These are phyloP conservation scores for Trachelus iudaicus DNA, from an alignment of 2,888 invertebrate genomes.

Conservation along the genomic window DNA sequence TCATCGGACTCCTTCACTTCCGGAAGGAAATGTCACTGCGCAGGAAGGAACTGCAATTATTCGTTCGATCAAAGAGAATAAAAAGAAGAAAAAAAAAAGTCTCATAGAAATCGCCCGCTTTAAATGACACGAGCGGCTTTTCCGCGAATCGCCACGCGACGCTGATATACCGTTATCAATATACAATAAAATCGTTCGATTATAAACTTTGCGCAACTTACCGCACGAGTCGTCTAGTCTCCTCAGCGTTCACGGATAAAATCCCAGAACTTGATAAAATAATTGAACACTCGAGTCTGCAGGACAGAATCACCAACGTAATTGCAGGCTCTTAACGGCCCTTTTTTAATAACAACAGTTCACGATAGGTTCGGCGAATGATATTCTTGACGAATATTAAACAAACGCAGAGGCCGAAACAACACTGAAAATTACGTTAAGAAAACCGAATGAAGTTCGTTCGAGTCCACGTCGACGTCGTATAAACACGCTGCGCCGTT, in stretches of 20 bases:
- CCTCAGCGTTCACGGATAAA: neutral
- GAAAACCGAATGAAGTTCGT: neutral
- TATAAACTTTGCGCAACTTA: neutral
- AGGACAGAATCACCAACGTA: neutral
- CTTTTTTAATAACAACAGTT: neutral
- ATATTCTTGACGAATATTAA: neutral
- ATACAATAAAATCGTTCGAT: neutral
- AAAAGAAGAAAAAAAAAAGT: neutral
- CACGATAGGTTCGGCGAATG: neutral
- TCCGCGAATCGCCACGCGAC: neutral
- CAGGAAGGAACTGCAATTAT: neutral
- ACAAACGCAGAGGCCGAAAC: neutral
- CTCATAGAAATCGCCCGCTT: neutral
- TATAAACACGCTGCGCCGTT: slow-evolving; percentile 17
- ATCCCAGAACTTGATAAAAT: neutral
- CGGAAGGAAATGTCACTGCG: neutral
- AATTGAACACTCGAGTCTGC: neutral
- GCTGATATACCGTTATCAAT: neutral
- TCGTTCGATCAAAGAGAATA: neutral
- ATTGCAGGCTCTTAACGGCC: neutral
- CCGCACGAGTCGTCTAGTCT: neutral
- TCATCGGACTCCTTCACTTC: neutral
- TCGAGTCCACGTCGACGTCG: neutral
- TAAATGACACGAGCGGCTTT: neutral
- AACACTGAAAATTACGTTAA: neutral